These are phyloP conservation scores for Ferdinandea cuprea DNA, from an alignment of 2,888 invertebrate genomes.

Conservation along the genomic window DNA sequence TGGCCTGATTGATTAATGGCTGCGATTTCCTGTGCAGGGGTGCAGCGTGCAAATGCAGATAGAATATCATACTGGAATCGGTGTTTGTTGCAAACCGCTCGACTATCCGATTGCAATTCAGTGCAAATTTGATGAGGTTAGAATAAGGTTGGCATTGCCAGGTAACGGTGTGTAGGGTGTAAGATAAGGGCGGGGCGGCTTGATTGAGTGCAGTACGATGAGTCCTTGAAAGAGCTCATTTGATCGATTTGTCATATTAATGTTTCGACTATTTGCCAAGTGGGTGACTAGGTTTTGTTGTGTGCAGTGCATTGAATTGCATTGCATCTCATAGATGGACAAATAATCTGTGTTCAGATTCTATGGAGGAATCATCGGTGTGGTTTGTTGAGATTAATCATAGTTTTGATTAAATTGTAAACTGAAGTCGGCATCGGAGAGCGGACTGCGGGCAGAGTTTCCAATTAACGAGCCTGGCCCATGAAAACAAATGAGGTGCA, in stretches of 20 bases:
- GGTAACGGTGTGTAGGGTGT: not conserved
- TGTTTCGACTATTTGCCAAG: conserved; percentile 7
- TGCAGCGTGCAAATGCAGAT: not conserved
- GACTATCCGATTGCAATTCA: conserved; percentile 26
- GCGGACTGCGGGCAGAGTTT: not conserved
- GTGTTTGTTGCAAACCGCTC: not conserved
- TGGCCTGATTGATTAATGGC: conserved; percentile 45
- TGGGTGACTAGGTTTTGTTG: not conserved
- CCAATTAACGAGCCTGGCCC: conserved; percentile 1
- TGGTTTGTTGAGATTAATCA: conserved; percentile 28
- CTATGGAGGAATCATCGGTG: not conserved
- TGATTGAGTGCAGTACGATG: conserved; percentile 9
- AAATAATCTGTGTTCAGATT: not conserved
- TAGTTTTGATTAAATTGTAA: conserved; percentile 17
- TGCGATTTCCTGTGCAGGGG: too few species aligned
- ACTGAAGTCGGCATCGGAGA: not conserved
- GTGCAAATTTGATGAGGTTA: conserved; percentile 36
- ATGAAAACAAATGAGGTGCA: too few species aligned
- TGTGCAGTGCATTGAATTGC: too few species aligned
- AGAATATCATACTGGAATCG: not conserved
- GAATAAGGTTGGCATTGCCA: not conserved
- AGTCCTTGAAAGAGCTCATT: not conserved
- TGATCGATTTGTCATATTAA: conserved; percentile 20
- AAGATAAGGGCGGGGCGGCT: not conserved
- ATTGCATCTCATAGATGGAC: too few species aligned